Evolutionary conservation across 2,888 invertebrate genomes (phyloP).

Genomic region (Malthinus flaveolus): DNA sequence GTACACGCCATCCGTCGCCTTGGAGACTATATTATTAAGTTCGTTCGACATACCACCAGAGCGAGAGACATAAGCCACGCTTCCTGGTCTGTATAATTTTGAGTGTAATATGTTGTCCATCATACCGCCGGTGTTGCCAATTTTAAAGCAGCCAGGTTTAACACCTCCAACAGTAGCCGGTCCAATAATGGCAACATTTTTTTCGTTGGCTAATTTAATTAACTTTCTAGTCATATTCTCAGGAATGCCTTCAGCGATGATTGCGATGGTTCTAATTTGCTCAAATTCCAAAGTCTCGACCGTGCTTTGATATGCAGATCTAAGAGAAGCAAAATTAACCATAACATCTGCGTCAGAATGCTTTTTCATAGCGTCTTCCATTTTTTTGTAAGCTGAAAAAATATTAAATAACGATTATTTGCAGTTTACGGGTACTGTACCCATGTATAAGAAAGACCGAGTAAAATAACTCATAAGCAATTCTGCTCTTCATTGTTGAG

Average conservation of each 20-base stretch:
- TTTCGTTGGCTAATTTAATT: conserved; percentile 80
- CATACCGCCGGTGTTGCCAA: conserved; percentile 99
- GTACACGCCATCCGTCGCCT: conserved; percentile 94
- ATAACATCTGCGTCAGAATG: conserved; percentile 94
- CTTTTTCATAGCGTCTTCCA: conserved; percentile 94
- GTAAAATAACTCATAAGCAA: too few relatives aligned
- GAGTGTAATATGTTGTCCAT: conserved; percentile 98
- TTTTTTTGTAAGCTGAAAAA: conserved; percentile 82
- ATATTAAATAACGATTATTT: too few relatives aligned
- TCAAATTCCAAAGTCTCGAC: conserved; percentile 92
- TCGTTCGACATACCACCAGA: conserved; percentile 99
- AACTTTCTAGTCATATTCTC: conserved; percentile 97
- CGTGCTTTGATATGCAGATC: conserved; percentile 97
- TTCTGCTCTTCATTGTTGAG: too few relatives aligned
- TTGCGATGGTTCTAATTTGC: conserved; percentile 94
- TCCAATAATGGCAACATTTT: conserved; percentile 64
- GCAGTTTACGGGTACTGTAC: too few relatives aligned
- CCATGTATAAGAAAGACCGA: too few relatives aligned
- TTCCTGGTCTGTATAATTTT: conserved; percentile 93
- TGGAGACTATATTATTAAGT: conserved; percentile 95
- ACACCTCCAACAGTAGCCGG: conserved; percentile 96
- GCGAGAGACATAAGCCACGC: conserved; percentile 97
- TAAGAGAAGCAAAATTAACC: conserved; percentile 95
- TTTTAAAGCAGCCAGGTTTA: conserved; percentile 98
- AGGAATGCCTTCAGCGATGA: conserved; percentile 99